Conservation (phyloP, 2,113 vertebrate species). For the Passer montanus region DNA sequence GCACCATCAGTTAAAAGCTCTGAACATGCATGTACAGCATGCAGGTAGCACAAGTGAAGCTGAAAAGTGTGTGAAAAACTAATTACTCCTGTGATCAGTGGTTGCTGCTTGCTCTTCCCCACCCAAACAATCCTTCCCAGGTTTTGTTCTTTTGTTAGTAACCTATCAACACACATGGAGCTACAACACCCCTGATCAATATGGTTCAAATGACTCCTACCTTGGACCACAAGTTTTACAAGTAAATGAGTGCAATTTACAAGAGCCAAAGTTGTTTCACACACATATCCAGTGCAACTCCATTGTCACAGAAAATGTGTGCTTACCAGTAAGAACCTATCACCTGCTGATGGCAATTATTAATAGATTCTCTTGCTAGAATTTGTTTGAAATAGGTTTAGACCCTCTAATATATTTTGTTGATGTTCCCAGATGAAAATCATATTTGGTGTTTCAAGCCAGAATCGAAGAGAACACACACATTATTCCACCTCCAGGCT, state of each 20-base stretch:
- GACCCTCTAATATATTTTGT: background rate
- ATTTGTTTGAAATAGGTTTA: background rate
- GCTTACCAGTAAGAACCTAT: background rate
- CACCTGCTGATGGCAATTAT: background rate
- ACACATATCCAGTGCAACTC: background rate
- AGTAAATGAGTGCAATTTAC: background rate
- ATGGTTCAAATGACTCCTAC: background rate
- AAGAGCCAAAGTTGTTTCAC: background rate
- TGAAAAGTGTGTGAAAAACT: background rate
- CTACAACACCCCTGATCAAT: background rate
- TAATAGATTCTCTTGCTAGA: background rate
- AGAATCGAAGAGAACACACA: background rate
- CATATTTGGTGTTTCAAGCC: background rate
- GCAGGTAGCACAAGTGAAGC: background rate
- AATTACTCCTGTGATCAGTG: background rate
- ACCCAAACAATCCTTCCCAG: background rate
- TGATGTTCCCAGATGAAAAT: background rate
- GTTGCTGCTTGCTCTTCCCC: background rate
- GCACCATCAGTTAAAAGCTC: background rate
- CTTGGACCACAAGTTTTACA: background rate
- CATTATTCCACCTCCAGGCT: background rate
- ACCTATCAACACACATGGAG: background rate
- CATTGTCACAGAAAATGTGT: background rate
- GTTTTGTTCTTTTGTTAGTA: background rate
- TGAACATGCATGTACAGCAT: accelerated